Conservation (phyloP, 2,888 invertebrate species). For the Dasypolia templi region DNA sequence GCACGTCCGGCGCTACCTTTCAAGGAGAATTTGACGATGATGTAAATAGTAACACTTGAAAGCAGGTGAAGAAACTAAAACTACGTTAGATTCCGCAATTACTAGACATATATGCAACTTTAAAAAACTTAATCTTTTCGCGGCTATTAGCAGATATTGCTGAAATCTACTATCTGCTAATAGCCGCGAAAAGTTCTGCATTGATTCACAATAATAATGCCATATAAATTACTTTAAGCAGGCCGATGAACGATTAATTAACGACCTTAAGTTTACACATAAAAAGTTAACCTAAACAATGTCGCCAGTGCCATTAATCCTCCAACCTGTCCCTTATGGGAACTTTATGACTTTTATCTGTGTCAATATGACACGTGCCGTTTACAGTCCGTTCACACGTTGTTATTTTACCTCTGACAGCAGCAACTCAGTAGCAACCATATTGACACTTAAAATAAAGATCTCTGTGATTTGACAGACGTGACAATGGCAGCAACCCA, state of each 20-base stretch:
- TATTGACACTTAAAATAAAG: too few relatives aligned
- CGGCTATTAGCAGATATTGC: too few relatives aligned
- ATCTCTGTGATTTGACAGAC: too few relatives aligned
- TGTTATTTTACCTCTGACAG: too few relatives aligned
- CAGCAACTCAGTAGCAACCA: too few relatives aligned
- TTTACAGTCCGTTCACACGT: not conserved
- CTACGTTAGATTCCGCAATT: slow-evolving; percentile 12
- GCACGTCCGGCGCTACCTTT: too few relatives aligned
- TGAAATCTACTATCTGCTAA: slow-evolving; percentile 17
- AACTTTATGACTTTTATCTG: slow-evolving; percentile 26
- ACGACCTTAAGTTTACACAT: not conserved
- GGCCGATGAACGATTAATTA: too few relatives aligned
- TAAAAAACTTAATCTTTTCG: too few relatives aligned
- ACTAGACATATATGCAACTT: not conserved
- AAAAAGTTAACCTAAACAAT: slow-evolving; percentile 1
- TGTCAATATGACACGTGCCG: slow-evolving; percentile 39
- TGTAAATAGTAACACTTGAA: not conserved
- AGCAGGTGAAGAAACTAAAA: not conserved
- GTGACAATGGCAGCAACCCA: too few relatives aligned
- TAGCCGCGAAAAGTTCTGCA: not conserved
- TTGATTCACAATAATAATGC: slow-evolving; percentile 5
- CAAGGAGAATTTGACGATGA: too few relatives aligned
- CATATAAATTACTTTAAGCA: not conserved
- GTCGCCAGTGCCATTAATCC: slow-evolving; percentile 16
- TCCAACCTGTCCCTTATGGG: slow-evolving; percentile 34